Conservation (phyloP, 2,797 vertebrate species). For the Rhyacichthys aspro region DNA sequence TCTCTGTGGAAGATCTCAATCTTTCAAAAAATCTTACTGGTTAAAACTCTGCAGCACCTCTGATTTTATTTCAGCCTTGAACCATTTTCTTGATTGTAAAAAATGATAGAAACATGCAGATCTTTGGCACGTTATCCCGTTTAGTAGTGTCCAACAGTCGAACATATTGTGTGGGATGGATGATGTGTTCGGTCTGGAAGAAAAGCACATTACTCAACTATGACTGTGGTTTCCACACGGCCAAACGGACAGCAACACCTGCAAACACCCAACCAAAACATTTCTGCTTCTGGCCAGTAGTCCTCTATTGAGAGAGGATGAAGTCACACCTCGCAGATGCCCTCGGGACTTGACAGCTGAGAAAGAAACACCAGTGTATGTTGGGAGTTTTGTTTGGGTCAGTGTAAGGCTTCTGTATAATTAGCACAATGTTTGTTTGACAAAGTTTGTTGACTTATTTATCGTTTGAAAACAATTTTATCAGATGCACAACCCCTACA, state of each 20-base stretch:
- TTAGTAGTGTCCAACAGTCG: slow-evolving; percentile 1
- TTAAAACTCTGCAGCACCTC: too few species aligned
- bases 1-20: background rate
- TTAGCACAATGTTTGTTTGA: too few species aligned
- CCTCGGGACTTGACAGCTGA: slow-evolving; percentile 15
- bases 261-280: slow-evolving; percentile 15
- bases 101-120: background rate
- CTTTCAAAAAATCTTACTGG: background rate
- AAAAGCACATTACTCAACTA: slow-evolving; percentile 31
- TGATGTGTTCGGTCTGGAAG: slow-evolving; percentile 8
- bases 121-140: too few species aligned
- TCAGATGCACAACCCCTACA: too few species aligned
- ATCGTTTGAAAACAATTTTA: too few species aligned
- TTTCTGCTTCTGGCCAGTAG: slow-evolving; percentile 38
- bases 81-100: too few species aligned
- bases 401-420: background rate
- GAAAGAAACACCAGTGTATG: slow-evolving; percentile 5
- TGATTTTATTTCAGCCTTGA: too few species aligned
- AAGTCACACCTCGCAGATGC: slow-evolving; percentile 52
- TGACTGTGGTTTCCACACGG: slow-evolving; percentile 19
- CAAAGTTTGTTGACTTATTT: slow-evolving; percentile 1
- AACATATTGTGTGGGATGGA: slow-evolving; percentile 6
- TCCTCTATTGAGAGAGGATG: slow-evolving; percentile 42
- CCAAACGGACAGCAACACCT: slow-evolving; percentile 41
- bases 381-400: slow-evolving; percentile 1